Evolutionary conservation across 2,113 vertebrate species (phyloP), one percentile per base, ranked within the genome.

Genomic region (Nanger granti): DNA sequence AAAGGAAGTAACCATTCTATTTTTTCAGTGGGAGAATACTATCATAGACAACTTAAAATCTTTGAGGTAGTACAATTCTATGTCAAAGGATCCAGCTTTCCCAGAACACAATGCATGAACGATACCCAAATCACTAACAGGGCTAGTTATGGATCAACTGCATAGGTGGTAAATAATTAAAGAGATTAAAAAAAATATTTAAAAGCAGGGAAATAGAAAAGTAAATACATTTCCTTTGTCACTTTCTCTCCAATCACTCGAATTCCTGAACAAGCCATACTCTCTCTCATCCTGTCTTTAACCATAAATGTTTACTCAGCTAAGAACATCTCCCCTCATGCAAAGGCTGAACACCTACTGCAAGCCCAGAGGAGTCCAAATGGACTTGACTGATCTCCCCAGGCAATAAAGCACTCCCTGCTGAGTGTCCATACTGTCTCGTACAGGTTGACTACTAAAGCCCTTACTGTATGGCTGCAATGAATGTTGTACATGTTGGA

Each of bases 171-270:
- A 87, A 88, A 88, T 10, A 87, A 59, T 44, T 26, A 82, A 9
- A 4, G 5, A 8, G 0, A 8, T 60, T 80, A 24, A 1, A 79
- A 66, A 69, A 91, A 79, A 15, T 28, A 22, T 34, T 59, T n/a
- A 14, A 82, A 91, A 89, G 9, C 52, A 66, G 20, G 24, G 34
- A 41, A 15, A 93, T 41, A 76, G 6, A 14, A 44, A 62, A 64
- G 13, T 47, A 37, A 24, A 60, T 8, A 12, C 2, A 47, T 85
- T 76, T 95, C 29, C 52, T 91, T 55, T 37, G 11, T 52, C 29
- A 93, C 1, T 17, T 6, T 55, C 29, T 59, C 12, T 52, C 8
- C 41, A 76, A 5, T 84, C 44, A 52, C 4, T 64, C 0, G 0
- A 37, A 64, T 41, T 12, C 24, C 60, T 89, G 34, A 87, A 10